Evolutionary conservation across 2,797 vertebrate species (phyloP).

Genomic region (Arctocebus calabarensis): DNA sequence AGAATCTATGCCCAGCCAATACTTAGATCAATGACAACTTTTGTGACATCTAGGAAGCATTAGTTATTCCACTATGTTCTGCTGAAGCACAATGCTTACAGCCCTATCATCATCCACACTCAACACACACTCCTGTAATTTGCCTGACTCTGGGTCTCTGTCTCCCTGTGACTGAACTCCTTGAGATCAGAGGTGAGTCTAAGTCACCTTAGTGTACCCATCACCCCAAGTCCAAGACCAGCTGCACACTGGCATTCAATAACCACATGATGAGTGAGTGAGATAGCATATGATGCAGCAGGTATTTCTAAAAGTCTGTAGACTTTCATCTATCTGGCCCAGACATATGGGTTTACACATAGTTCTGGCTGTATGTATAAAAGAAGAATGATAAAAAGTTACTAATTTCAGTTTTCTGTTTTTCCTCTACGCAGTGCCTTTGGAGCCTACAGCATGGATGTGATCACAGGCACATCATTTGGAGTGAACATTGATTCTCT

Average conservation of each 20-base stretch:
- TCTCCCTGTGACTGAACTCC: too few species aligned
- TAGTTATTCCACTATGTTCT: not conserved
- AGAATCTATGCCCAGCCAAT: not conserved
- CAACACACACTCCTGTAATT: not conserved
- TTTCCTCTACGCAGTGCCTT: slow-evolving; percentile 83
- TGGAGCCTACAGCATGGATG: slow-evolving; percentile 90
- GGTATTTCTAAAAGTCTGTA: not conserved
- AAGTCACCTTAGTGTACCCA: not conserved
- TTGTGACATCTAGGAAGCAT: not conserved
- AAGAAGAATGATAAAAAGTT: not conserved
- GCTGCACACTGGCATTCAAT: fast-evolving
- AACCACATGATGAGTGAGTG: not conserved
- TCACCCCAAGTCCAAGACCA: not conserved
- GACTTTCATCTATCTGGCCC: not conserved
- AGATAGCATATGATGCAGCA: not conserved
- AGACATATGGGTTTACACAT: fast-evolving
- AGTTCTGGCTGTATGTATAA: not conserved
- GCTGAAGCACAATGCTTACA: not conserved
- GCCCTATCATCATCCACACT: not conserved
- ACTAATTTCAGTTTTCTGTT: not conserved
- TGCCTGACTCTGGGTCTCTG: not conserved
- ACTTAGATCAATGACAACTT: not conserved
- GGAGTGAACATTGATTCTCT: slow-evolving; percentile 90
- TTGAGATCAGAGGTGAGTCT: not conserved
- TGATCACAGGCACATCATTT: slow-evolving; percentile 90